phyloP scores from a whole-genome alignment of 2,797 vertebrate species.

The Phoxinus dragarum region DNA sequence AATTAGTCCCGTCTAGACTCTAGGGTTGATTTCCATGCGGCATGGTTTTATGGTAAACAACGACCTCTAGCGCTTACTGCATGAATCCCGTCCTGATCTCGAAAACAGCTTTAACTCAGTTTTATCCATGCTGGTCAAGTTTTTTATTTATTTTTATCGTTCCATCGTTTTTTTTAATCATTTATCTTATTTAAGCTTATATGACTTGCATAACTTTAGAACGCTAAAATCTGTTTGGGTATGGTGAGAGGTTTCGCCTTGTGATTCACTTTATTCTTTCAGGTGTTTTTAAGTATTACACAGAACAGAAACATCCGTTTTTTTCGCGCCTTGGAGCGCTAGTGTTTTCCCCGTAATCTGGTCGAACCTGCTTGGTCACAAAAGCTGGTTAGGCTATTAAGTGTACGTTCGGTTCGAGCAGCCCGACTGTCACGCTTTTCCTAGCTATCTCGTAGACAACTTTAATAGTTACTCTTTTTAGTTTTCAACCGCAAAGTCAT shows the following conservation, averaged over 20 bases:
- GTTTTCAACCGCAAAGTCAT: neutral
- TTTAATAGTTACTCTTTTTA: neutral
- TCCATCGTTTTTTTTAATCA: no score
- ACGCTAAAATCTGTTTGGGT: no score
- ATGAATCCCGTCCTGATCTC: neutral
- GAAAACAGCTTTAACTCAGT: neutral
- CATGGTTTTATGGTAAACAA: neutral
- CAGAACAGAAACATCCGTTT: no score
- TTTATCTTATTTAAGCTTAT: no score
- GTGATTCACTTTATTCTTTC: neutral
- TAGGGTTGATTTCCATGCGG: neutral
- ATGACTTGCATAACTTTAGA: neutral
- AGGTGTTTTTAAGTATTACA: neutral
- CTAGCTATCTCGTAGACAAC: neutral
- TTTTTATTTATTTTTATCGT: neutral
- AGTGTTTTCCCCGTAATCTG: neutral
- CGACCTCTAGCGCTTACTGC: neutral
- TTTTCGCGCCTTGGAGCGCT: neutral
- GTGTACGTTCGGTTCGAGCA: neutral
- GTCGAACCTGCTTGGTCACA: constrained; percentile 17
- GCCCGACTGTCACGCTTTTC: neutral
- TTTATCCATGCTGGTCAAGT: neutral
- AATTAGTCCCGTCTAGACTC: no score
- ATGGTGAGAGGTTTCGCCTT: no score
- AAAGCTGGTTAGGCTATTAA: no score